Evolutionary conservation across 2,113 vertebrate species (phyloP).

Genomic region (Dendropsophus ebraccatus): DNA sequence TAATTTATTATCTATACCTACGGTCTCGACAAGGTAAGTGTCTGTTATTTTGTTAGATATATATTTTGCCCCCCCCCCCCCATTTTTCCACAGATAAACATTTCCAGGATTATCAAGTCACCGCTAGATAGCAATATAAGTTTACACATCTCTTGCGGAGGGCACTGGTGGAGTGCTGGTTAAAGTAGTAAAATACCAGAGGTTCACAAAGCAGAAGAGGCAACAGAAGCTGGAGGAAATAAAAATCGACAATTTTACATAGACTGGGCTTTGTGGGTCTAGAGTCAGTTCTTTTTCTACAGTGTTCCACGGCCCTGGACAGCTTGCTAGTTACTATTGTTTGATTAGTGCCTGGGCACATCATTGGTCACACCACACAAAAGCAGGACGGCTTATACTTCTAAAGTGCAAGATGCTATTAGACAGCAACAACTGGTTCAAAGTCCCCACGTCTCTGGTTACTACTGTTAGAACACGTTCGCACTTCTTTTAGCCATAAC

Average conservation of each 20-base stretch:
- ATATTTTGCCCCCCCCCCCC: slow-evolving; percentile 47
- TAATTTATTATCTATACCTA: slow-evolving; percentile 66
- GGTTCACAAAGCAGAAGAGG: slow-evolving; percentile 74
- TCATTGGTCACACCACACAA: slow-evolving; percentile 81
- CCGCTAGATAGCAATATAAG: slow-evolving; percentile 71
- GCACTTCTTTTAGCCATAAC: slow-evolving; percentile 58
- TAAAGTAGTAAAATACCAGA: slow-evolving; percentile 66
- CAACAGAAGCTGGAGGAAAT: slow-evolving; percentile 65
- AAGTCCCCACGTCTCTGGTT: background rate
- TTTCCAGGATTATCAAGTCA: slow-evolving; percentile 77
- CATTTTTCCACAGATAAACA: slow-evolving; percentile 52
- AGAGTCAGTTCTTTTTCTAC: slow-evolving; percentile 69
- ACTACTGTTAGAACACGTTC: slow-evolving; percentile 27
- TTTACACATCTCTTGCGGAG: slow-evolving; percentile 69
- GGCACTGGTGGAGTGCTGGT: slow-evolving; percentile 64
- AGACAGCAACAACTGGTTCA: slow-evolving; percentile 62
- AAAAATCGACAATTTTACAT: slow-evolving; percentile 59
- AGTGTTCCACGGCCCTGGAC: slow-evolving; percentile 68
- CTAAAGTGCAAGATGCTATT: slow-evolving; percentile 78
- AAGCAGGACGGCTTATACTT: slow-evolving; percentile 73
- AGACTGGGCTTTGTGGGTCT: slow-evolving; percentile 65
- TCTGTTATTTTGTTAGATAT: slow-evolving; percentile 65
- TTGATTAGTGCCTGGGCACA: slow-evolving; percentile 75
- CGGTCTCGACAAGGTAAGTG: slow-evolving; percentile 68
- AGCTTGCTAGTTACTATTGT: slow-evolving; percentile 69